A percentile compares a stretch with the other conserved stretches of the same genome.
These are phyloP conservation scores for Leptinotarsa peninsularis DNA, from an alignment of 2,888 invertebrate species.

Conservation along the genomic window DNA sequence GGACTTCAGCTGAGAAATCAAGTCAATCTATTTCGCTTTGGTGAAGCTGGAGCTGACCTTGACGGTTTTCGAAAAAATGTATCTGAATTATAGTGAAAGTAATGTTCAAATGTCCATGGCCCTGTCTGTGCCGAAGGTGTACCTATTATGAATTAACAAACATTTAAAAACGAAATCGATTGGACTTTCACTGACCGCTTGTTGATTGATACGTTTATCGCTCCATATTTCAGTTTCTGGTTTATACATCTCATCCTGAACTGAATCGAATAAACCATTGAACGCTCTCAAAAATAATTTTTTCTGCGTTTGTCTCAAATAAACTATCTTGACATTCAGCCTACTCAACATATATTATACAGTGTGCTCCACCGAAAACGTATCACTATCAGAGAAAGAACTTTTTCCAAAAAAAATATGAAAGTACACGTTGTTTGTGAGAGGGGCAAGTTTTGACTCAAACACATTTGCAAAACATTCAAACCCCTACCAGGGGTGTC, in stretches of 20 bases:
- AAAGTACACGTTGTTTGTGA: too few relatives aligned
- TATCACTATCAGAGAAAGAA: too few relatives aligned
- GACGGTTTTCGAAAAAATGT: background rate
- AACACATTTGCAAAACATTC: too few relatives aligned
- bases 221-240: background rate
- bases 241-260: background rate
- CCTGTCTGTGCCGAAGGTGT: constrained; percentile 14
- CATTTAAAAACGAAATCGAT: constrained; percentile 10
- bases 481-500: too few relatives aligned
- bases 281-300: too few relatives aligned
- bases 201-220: constrained; percentile 1
- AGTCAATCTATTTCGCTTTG: background rate
- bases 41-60: constrained; percentile 2
- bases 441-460: too few relatives aligned
- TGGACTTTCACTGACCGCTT: constrained; percentile 13
- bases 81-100: constrained; percentile 16
- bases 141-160: constrained; percentile 19
- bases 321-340: too few relatives aligned
- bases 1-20: too few relatives aligned
- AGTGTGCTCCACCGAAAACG: too few relatives aligned
- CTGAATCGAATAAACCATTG: background rate
- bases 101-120: constrained; percentile 5
- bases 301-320: too few relatives aligned
- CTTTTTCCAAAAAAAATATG: too few relatives aligned
- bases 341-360: too few relatives aligned